Conservation (phyloP, 2,888 invertebrate genomes). For the Trachelus troglodyta region DNA sequence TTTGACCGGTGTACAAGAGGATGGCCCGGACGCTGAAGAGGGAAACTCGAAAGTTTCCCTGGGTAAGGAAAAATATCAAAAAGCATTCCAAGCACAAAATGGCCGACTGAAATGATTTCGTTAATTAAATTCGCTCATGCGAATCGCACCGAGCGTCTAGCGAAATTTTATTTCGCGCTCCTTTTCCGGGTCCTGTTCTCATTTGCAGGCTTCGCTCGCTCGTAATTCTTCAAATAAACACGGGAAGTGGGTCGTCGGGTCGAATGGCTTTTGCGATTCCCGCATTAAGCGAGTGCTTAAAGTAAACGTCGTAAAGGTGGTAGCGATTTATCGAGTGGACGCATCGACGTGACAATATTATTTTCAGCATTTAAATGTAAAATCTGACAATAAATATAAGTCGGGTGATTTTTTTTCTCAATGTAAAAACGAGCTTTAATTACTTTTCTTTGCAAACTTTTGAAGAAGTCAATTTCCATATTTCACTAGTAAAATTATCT, state of each 20-base stretch:
- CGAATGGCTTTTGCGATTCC: neutral
- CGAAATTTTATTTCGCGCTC: slow-evolving; percentile 25
- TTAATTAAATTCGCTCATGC: slow-evolving; percentile 35
- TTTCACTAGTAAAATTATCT: neutral
- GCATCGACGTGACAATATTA: neutral
- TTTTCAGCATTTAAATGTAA: neutral
- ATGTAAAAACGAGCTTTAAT: neutral
- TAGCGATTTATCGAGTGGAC: neutral
- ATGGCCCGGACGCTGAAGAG: neutral
- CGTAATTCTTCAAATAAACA: slow-evolving; percentile 27
- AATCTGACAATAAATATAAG: neutral
- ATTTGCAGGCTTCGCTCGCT: slow-evolving; percentile 16
- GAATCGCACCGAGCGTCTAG: slow-evolving; percentile 24
- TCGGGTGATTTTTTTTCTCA: neutral
- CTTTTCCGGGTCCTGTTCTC: slow-evolving; percentile 11
- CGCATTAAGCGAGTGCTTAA: neutral
- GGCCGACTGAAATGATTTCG: slow-evolving; percentile 16
- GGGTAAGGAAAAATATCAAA: neutral
- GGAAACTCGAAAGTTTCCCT: neutral
- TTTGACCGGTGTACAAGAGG: slow-evolving; percentile 8
- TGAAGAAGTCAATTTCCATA: neutral
- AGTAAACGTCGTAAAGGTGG: slow-evolving; percentile 4
- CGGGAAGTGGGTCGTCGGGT: slow-evolving; percentile 19
- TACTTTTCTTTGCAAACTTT: neutral
- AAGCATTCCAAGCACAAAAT: neutral